phyloP scores from a whole-genome alignment of 2,797 vertebrate species.

The Pampus argenteus region DNA sequence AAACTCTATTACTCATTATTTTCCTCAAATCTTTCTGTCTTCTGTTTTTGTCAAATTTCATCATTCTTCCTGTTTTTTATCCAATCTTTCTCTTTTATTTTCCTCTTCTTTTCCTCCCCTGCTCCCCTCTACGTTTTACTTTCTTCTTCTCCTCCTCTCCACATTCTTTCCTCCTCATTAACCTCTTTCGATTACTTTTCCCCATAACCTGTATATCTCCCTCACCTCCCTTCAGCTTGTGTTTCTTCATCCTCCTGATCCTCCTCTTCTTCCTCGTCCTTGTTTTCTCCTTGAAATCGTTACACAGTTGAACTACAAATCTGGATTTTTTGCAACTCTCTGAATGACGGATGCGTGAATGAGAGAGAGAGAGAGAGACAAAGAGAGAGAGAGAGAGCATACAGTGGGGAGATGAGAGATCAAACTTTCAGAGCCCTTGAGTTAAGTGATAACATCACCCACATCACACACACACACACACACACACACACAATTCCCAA shows the following conservation, averaged over 20 bases:
- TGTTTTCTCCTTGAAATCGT: slow-evolving; percentile 52
- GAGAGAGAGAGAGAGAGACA: neutral
- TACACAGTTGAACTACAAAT: slow-evolving; percentile 33
- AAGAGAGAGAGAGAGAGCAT: neutral
- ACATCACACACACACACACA: slow-evolving; percentile 30
- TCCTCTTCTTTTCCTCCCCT: neutral
- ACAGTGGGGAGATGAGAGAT: slow-evolving; percentile 43
- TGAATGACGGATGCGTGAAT: neutral
- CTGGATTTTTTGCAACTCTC: slow-evolving; percentile 33
- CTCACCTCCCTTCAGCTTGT: neutral
- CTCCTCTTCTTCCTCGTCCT: neutral
- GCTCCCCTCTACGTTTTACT: too few species aligned
- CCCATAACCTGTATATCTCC: neutral
- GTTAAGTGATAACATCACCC: slow-evolving; percentile 66
- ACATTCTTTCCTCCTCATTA: slow-evolving; percentile 31
- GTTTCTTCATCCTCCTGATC: neutral
- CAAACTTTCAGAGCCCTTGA: slow-evolving; percentile 54
- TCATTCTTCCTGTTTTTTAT: too few species aligned
- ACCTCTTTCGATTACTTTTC: slow-evolving; percentile 9
- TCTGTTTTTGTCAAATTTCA: too few species aligned
- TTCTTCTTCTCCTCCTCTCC: neutral
- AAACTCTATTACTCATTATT: neutral
- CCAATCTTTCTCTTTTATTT: too few species aligned
- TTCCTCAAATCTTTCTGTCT: too few species aligned
- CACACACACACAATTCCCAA: slow-evolving; percentile 63